phyloP scores from a whole-genome alignment of 2,113 vertebrate genomes.

The Ondatra zibethicus region DNA sequence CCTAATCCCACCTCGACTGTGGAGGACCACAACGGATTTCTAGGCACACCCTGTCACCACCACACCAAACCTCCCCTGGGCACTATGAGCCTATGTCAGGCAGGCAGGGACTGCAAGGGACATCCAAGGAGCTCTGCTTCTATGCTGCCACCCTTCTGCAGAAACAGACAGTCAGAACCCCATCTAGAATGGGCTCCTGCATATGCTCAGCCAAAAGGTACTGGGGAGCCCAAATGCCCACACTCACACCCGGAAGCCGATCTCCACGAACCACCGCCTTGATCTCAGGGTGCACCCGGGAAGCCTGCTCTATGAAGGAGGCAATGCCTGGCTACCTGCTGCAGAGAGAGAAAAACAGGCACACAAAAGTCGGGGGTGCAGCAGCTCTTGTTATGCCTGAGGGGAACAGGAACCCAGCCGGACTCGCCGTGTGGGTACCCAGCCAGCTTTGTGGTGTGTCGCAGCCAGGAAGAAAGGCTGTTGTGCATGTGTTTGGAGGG shows the following conservation, averaged over 20 bases:
- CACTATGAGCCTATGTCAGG: neutral
- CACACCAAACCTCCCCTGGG: neutral
- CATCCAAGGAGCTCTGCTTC: neutral
- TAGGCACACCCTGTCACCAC: neutral
- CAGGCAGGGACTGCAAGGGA: neutral
- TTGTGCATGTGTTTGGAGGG: rapidly evolving
- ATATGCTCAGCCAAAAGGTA: neutral
- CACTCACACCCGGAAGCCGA: neutral
- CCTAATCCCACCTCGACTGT: neutral
- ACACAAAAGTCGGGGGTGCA: rapidly evolving
- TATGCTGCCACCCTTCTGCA: neutral
- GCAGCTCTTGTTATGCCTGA: rapidly evolving
- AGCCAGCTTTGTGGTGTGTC: neutral
- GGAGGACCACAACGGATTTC: too few relatives aligned
- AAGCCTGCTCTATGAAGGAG: neutral
- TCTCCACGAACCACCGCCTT: rapidly evolving
- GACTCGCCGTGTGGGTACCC: too few relatives aligned
- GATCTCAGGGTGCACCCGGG: neutral
- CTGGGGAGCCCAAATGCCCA: rapidly evolving
- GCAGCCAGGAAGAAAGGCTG: neutral
- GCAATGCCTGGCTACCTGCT: neutral
- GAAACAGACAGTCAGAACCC: neutral
- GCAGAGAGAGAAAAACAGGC: neutral
- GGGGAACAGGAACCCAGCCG: neutral
- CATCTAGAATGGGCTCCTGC: neutral